A percentile compares a stretch with the other conserved stretches of the same genome.
Evolutionary conservation across 2,797 vertebrate genomes (phyloP).

Genomic region (Anguilla obscura): DNA sequence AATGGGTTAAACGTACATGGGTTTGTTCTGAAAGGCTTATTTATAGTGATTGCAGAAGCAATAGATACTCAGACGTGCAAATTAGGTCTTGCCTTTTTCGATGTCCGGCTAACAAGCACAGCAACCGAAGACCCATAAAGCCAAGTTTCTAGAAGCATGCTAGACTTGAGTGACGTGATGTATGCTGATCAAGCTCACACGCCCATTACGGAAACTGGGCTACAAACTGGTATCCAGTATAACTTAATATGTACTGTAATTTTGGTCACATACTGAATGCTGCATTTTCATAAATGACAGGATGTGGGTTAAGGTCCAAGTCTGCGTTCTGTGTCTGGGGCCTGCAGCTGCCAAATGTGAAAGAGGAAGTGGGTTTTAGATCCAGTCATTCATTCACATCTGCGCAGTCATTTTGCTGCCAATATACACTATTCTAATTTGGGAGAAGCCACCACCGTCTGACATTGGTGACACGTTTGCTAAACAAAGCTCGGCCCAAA

Average conservation of each 20-base stretch:
- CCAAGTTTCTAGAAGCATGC: neutral
- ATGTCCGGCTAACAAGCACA: neutral
- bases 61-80: neutral
- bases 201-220: neutral
- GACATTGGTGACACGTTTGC: neutral
- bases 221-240: neutral
- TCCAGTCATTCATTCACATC: slow-evolving; percentile 32
- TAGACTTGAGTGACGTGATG: neutral
- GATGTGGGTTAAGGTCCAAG: slow-evolving; percentile 38
- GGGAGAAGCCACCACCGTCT: neutral
- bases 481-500: neutral
- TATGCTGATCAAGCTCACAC: neutral
- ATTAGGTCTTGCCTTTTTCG: neutral
- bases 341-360: slow-evolving; percentile 45
- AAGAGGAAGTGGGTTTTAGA: slow-evolving; percentile 33
- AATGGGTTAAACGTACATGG: neutral
- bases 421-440: neutral
- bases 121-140: neutral
- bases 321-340: slow-evolving; percentile 58
- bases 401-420: neutral
- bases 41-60: neutral
- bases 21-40: neutral
- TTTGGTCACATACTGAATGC: slow-evolving; percentile 59
- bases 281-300: slow-evolving; percentile 63
- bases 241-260: slow-evolving; percentile 55